Evolutionary conservation across 2,113 vertebrate species (phyloP).

Genomic region (Sebastes fasciatus): DNA sequence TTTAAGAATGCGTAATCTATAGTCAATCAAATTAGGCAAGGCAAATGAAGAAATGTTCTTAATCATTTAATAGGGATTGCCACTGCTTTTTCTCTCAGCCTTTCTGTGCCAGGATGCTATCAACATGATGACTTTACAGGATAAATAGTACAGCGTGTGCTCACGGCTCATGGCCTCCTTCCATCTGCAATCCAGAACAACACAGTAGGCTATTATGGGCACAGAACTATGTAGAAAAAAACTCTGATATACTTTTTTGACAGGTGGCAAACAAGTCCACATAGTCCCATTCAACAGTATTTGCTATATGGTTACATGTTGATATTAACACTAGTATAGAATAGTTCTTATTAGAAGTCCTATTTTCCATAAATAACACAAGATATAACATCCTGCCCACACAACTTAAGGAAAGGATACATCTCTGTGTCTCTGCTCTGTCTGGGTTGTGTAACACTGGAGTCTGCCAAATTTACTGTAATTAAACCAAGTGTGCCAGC

Average conservation of each 20-base stretch:
- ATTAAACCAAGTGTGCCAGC: slow-evolving; percentile 19
- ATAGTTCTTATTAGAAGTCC: neutral
- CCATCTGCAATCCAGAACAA: neutral
- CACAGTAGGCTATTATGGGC: neutral
- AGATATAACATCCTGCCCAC: slow-evolving; percentile 4
- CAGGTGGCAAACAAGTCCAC: neutral
- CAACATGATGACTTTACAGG: neutral
- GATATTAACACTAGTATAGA: neutral
- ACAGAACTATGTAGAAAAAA: neutral
- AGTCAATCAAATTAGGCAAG: neutral
- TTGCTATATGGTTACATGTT: neutral
- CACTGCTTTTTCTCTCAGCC: neutral
- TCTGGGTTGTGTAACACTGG: slow-evolving; percentile 32
- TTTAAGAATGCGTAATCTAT: neutral
- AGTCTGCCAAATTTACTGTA: slow-evolving; percentile 11
- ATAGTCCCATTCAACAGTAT: neutral
- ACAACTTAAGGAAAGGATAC: neutral
- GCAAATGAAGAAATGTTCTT: neutral
- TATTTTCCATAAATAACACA: neutral
- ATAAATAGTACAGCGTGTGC: neutral
- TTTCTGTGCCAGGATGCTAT: neutral
- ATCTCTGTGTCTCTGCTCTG: slow-evolving; percentile 17
- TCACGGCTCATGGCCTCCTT: neutral
- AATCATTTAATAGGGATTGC: neutral
- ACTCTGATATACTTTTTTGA: neutral